These are phyloP conservation scores for Lepidonotus clava DNA, from an alignment of 2,888 invertebrate genomes.

Conservation along the genomic window DNA sequence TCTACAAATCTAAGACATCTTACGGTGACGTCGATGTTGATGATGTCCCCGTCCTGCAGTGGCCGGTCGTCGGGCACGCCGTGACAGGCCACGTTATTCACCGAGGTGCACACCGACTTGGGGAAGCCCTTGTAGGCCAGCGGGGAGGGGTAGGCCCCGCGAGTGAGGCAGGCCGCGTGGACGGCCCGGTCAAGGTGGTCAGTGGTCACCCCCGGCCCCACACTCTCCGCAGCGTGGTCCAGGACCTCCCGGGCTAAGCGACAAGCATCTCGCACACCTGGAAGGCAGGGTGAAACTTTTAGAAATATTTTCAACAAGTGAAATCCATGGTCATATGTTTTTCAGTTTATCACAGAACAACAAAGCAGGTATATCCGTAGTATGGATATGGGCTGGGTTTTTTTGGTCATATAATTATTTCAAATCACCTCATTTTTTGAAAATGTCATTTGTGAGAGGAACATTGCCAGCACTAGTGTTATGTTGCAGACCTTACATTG, in stretches of 20 bases:
- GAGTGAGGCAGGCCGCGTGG: slow-evolving; percentile 82
- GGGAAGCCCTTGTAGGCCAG: slow-evolving; percentile 99
- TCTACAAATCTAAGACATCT: too few relatives aligned
- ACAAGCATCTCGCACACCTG: slow-evolving; percentile 90
- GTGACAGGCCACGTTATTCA: slow-evolving; percentile 86
- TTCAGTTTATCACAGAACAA: too few relatives aligned
- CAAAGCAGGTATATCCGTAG: too few relatives aligned
- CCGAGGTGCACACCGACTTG: slow-evolving; percentile 95
- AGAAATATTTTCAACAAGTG: too few relatives aligned
- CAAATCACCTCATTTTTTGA: too few relatives aligned
- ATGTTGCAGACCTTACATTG: too few relatives aligned
- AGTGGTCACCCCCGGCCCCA: slow-evolving; percentile 92
- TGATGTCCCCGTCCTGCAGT: slow-evolving; percentile 94
- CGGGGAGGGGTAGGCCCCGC: slow-evolving; percentile 99
- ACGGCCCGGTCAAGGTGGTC: slow-evolving; percentile 94
- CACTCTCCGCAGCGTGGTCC: slow-evolving; percentile 92
- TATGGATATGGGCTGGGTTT: too few relatives aligned
- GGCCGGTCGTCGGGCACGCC: slow-evolving; percentile 97
- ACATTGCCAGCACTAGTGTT: too few relatives aligned
- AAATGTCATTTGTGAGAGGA: too few relatives aligned
- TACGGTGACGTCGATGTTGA: slow-evolving; percentile 85
- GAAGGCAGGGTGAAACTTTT: too few relatives aligned
- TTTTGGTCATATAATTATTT: too few relatives aligned
- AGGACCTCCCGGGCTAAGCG: slow-evolving; percentile 89
- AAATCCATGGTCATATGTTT: too few relatives aligned